Evolutionary conservation across 2,888 invertebrate species (phyloP), one percentile per base, ranked within the genome.

Genomic region (Smittia aterrima): DNA sequence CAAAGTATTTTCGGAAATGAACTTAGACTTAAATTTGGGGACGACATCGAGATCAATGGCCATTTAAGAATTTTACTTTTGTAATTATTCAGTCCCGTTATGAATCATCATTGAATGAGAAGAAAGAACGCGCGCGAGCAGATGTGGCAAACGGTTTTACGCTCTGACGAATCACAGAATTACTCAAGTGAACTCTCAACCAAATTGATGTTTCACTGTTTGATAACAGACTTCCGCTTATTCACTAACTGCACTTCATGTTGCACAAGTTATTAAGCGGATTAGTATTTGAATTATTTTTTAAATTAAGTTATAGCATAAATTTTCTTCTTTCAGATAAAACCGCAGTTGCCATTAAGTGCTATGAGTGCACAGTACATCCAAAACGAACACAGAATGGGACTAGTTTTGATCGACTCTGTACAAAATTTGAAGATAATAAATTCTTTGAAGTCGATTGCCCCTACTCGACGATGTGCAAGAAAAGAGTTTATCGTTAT

Each of bases 381-480:
- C 86, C 86, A 1, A 87, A 87, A 3, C 82, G 86, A 72, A 83
- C 84, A 78, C 85, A 85, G 78, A 88, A 88, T 79, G 86, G 87
- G 76, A 88, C 86, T n/a, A 67, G 20, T 22, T 20, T 67, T n/a
- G 85, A 87, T 77, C 85, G 87, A 71, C 84, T 92, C 53, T 95
- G 94, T 80, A 86, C 89, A 6, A 87, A 90, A 79, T 94, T 94
- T 80, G 90, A 93, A 80, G 86, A 88, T 77, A 88, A 90, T 1
- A 83, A 86, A 4, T 85, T 85, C 77, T 95, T 87, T 81, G 86
- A 90, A 76, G 87, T 90, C 3, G 88, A 90, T 76, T 95, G 94
- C 80, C 90, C 91, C 0, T 89, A 87, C 79, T 94, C 94, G 0
- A 93, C 93, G 1, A 89, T 92, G 85, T 95, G 94, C 80, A 87